Percentiles rank a stretch among this genome's conserved stretches.
phyloP scores from a whole-genome alignment of 1,140 invertebrate genomes.

The Leptinotarsa undecemlineata region DNA sequence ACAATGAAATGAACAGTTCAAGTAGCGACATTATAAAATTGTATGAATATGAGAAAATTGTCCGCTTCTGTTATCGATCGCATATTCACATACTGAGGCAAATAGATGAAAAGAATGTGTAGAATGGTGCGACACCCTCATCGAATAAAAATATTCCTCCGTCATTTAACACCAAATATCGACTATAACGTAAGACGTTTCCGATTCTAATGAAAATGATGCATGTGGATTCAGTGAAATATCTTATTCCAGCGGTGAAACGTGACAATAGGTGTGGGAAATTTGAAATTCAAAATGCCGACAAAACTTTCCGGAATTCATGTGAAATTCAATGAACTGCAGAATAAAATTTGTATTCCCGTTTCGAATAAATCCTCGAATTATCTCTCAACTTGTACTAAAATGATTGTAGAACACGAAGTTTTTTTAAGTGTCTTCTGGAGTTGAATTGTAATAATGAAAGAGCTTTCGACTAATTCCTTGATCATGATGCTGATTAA shows the following conservation, averaged over 20 bases:
- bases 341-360: constrained; percentile 16
- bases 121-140: background rate
- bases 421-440: no score
- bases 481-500: no score
- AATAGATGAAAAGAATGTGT: background rate
- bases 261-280: constrained; percentile 3
- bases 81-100: no score
- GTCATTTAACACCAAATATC: background rate
- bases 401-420: background rate
- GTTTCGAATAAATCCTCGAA: constrained; percentile 7
- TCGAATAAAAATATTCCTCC: background rate
- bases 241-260: background rate
- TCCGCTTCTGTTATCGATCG: no score
- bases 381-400: background rate
- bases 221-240: constrained; percentile 10
- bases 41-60: no score
- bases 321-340: constrained; percentile 18
- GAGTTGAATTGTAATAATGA: no score
- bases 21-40: no score
- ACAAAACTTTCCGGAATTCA: constrained; percentile 15
- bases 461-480: no score
- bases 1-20: no score
- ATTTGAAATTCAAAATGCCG: constrained; percentile 16
- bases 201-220: constrained; percentile 12
- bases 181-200: background rate